Evolutionary conservation across 2,888 invertebrate species (phyloP).

Genomic region (Machimus rusticus): DNA sequence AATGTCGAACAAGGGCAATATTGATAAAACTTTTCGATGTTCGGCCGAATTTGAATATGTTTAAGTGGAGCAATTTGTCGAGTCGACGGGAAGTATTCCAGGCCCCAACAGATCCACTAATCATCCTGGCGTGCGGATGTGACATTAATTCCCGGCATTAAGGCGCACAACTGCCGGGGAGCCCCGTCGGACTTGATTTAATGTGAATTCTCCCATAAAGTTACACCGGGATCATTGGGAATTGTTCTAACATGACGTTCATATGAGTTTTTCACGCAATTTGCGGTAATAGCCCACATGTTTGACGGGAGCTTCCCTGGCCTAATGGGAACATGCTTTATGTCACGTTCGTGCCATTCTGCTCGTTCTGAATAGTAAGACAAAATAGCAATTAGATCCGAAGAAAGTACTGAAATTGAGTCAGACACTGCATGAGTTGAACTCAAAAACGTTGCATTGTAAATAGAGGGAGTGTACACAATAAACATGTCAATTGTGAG

Average conservation of each 20-base stretch:
- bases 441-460: not conserved
- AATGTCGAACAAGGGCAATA: constrained; percentile 45
- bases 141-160: not conserved
- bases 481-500: not conserved
- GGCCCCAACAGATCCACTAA: not conserved
- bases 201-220: not conserved
- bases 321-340: not conserved
- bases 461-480: not conserved
- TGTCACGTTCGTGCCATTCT: not conserved
- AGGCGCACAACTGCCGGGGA: not conserved
- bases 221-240: not conserved
- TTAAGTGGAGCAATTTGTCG: constrained; percentile 2
- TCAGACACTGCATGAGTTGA: not conserved
- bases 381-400: not conserved
- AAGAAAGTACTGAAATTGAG: not conserved
- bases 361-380: not conserved
- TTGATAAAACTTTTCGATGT: constrained; percentile 47
- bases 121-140: constrained; percentile 1
- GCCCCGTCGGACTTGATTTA: not conserved
- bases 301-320: not conserved
- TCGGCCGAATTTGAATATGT: constrained; percentile 42
- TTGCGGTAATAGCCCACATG: not conserved
- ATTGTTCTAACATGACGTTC: not conserved
- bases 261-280: not conserved
- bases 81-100: not conserved